Percentiles rank a stretch among this genome's conserved stretches.
These are phyloP conservation scores for Adelognathus sp. DNA, from an alignment of 2,888 invertebrate genomes.

Conservation along the genomic window DNA sequence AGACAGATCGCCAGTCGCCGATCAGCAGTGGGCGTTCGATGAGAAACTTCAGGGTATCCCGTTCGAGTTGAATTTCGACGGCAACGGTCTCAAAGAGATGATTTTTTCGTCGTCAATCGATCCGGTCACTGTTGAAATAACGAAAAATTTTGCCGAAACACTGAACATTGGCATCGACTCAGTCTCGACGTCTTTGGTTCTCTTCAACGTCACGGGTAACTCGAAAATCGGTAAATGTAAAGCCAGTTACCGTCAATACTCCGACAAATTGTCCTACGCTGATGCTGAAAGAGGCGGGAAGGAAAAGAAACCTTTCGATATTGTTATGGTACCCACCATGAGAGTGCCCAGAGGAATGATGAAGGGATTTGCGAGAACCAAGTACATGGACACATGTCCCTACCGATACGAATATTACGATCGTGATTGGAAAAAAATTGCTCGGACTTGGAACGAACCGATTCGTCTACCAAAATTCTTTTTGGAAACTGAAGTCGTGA, in stretches of 20 bases:
- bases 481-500: neutral
- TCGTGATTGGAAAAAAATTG: conserved; percentile 7
- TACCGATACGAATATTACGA: conserved; percentile 42
- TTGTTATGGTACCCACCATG: neutral
- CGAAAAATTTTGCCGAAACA: conserved; percentile 65
- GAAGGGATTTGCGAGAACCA: conserved; percentile 19
- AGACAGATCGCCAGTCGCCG: neutral
- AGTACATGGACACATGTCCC: conserved; percentile 21
- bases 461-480: neutral
- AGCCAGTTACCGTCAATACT: neutral
- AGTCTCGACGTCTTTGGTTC: neutral
- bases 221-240: conserved; percentile 3
- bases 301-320: neutral
- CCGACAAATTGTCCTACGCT: neutral
- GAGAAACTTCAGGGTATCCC: conserved; percentile 42
- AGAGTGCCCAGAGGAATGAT: neutral
- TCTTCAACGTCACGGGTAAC: neutral
- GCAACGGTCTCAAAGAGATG: conserved; percentile 64
- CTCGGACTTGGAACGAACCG: neutral
- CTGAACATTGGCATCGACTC: conserved; percentile 63
- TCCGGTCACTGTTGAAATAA: conserved; percentile 63
- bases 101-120: conserved; percentile 64
- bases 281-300: neutral
- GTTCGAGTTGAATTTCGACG: conserved; percentile 69
- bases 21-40: neutral